These are phyloP conservation scores for Vimba vimba DNA, from an alignment of 2,113 vertebrate genomes.

Conservation along the genomic window DNA sequence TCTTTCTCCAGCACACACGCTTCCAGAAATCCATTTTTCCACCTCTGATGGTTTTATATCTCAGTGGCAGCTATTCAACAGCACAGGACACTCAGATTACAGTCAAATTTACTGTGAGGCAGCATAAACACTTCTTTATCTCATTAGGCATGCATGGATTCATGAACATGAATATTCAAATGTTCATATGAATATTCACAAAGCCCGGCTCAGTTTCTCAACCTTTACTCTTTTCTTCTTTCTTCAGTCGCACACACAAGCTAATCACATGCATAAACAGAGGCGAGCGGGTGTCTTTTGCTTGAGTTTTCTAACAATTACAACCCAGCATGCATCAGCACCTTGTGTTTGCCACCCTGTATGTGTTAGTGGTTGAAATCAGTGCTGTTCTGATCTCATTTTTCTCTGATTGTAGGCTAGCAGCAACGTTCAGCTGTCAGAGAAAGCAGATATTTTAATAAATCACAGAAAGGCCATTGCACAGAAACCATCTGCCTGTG, in stretches of 20 bases:
- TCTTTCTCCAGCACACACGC: constrained; percentile 74
- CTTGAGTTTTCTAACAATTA: constrained; percentile 28
- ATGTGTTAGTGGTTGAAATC: constrained; percentile 20
- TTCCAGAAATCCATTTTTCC: constrained; percentile 66
- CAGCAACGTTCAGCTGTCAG: not conserved
- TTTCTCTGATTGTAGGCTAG: constrained; percentile 3
- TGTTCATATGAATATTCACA: constrained; percentile 24
- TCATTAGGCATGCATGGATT: constrained; percentile 43
- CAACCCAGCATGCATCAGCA: constrained; percentile 38
- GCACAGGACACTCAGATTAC: constrained; percentile 34
- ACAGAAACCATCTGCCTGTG: not conserved
- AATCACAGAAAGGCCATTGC: not conserved
- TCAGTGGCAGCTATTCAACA: constrained; percentile 32
- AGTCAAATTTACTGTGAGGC: constrained; percentile 37
- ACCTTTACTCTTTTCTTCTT: constrained; percentile 33
- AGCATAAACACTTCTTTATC: constrained; percentile 40
- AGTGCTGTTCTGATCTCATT: constrained; percentile 22
- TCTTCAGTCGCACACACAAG: constrained; percentile 12
- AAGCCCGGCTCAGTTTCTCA: constrained; percentile 25
- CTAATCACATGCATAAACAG: not conserved
- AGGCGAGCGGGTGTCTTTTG: not conserved
- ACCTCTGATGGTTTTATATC: constrained; percentile 47
- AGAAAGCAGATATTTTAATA: constrained; percentile 19
- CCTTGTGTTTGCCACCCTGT: not conserved
- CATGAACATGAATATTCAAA: constrained; percentile 51